A percentile compares a stretch with the other conserved stretches of the same genome.
Evolutionary conservation across 92 coral and sea anemone species (phyloP).

Genomic region (Porites evermanni): DNA sequence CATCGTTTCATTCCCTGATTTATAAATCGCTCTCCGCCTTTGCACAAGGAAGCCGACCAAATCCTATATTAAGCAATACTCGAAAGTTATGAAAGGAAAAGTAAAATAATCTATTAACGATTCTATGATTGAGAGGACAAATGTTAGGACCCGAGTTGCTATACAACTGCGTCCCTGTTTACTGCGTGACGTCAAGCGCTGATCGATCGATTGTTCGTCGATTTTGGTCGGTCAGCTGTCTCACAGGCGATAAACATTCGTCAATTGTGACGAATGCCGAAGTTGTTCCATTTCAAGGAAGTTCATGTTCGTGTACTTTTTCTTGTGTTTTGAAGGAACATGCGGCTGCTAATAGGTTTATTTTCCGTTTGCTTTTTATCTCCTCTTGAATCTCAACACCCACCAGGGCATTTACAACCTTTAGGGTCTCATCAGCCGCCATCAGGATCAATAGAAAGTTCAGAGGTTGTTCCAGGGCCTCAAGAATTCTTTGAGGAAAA

Average conservation of each 20-base stretch:
- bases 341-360: slow-evolving; percentile 6
- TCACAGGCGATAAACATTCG: slow-evolving; percentile 1
- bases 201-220: slow-evolving; percentile 63
- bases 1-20: neutral
- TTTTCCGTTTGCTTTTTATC: slow-evolving; percentile 6
- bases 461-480: slow-evolving; percentile 71
- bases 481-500: slow-evolving; percentile 78
- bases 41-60: neutral
- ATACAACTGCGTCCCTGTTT: slow-evolving; percentile 71
- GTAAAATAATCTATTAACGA: neutral
- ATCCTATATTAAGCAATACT: slow-evolving; percentile 19
- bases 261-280: neutral
- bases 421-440: slow-evolving; percentile 92
- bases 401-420: slow-evolving; percentile 89
- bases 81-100: slow-evolving; percentile 21
- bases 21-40: neutral
- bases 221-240: neutral
- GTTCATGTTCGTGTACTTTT: neutral
- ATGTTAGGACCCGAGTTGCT: slow-evolving; percentile 51
- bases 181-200: slow-evolving; percentile 64
- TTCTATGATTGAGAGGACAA: slow-evolving; percentile 8
- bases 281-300: neutral
- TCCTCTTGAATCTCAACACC: slow-evolving; percentile 53
- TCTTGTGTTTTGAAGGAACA: neutral
- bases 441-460: slow-evolving; percentile 57